Conservation (phyloP, 2,888 invertebrate genomes). For the Tiliacea citrago region DNA sequence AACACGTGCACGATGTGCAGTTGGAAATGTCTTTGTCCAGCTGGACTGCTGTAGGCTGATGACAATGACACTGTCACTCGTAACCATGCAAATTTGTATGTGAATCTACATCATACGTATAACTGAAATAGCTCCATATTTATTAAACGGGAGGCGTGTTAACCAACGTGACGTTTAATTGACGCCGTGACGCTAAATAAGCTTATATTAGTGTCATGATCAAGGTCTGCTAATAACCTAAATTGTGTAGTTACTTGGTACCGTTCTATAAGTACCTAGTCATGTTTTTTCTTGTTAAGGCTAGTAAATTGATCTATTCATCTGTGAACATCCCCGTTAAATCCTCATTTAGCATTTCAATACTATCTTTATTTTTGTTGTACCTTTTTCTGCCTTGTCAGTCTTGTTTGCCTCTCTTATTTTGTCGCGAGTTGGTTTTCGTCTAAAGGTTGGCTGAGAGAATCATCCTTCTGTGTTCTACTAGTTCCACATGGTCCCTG, state of each 20-base stretch:
- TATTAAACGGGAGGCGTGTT: slow-evolving; percentile 27
- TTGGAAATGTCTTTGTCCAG: too few relatives aligned
- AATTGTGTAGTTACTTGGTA: slow-evolving; percentile 1
- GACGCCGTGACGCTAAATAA: slow-evolving; percentile 36
- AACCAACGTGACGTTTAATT: slow-evolving; percentile 27
- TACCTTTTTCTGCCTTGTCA: background rate
- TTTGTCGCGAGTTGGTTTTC: background rate
- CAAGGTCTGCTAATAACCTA: slow-evolving; percentile 43
- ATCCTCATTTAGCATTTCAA: background rate
- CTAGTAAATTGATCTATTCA: background rate
- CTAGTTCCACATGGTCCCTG: background rate
- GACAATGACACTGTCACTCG: background rate
- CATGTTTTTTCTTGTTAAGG: background rate
- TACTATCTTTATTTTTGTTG: background rate
- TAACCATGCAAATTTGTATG: background rate
- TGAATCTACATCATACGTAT: background rate
- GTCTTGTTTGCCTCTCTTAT: background rate
- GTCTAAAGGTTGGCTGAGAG: too few relatives aligned
- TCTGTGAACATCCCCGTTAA: background rate
- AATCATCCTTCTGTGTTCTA: background rate
- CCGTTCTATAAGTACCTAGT: background rate
- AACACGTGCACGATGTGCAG: too few relatives aligned
- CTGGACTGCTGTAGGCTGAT: too few relatives aligned
- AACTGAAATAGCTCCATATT: slow-evolving; percentile 23
- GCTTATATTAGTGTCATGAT: slow-evolving; percentile 44